Conservation (phyloP, 2,113 vertebrate species). For the Pontoporia blainvillei region DNA sequence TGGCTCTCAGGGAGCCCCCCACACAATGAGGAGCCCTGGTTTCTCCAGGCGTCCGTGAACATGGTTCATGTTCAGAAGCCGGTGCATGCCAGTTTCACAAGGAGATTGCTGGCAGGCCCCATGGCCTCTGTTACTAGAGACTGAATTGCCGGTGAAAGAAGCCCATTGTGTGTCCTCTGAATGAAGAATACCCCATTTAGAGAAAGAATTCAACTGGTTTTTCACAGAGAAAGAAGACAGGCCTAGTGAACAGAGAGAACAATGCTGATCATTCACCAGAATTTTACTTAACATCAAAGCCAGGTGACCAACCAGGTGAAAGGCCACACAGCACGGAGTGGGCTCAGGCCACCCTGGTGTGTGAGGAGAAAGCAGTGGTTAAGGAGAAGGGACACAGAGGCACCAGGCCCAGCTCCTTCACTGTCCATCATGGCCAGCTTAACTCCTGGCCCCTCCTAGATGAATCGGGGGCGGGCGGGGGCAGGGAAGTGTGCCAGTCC, state of each 20-base stretch:
- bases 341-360: not conserved
- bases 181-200: slow-evolving; percentile 67
- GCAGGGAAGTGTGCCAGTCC: not conserved
- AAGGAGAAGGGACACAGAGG: not conserved
- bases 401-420: too few relatives aligned
- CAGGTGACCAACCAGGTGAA: slow-evolving; percentile 46
- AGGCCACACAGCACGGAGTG: not conserved
- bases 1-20: not conserved
- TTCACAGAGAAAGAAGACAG: slow-evolving; percentile 68
- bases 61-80: slow-evolving; percentile 27
- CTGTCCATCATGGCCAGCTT: not conserved
- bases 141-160: slow-evolving; percentile 47
- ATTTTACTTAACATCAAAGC: slow-evolving; percentile 57
- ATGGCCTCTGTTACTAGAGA: slow-evolving; percentile 42
- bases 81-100: slow-evolving; percentile 41
- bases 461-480: not conserved
- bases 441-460: not conserved
- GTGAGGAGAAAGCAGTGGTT: not conserved
- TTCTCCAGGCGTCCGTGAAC: not conserved
- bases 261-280: slow-evolving; percentile 60
- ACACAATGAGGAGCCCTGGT: not conserved
- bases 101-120: slow-evolving; percentile 33
- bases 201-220: slow-evolving; percentile 58
- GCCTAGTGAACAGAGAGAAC: slow-evolving; percentile 48
- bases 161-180: slow-evolving; percentile 58